These are phyloP conservation scores for Oligia fasciuncula DNA, from an alignment of 2,888 invertebrate genomes.

Conservation along the genomic window DNA sequence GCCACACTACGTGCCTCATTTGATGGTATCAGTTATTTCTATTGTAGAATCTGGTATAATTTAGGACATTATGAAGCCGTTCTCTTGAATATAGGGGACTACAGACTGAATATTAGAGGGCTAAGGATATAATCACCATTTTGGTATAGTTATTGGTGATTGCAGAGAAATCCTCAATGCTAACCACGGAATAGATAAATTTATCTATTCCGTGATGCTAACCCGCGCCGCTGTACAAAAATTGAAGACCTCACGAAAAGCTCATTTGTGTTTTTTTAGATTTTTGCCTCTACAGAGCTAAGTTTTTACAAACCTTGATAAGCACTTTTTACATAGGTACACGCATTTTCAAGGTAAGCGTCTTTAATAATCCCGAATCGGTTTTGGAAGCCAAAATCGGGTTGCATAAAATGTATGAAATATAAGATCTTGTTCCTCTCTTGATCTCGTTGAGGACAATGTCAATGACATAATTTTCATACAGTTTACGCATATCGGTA, in stretches of 20 bases:
- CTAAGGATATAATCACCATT: constrained; percentile 7
- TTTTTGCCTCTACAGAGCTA: neutral
- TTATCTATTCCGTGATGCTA: no score
- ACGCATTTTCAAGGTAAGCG: neutral
- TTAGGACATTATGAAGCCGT: neutral
- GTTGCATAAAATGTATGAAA: neutral
- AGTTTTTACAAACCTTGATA: neutral
- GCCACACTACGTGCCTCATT: constrained; percentile 27
- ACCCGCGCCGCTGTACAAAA: no score
- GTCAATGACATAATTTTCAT: neutral
- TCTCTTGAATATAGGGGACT: constrained; percentile 16
- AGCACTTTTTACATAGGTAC: neutral
- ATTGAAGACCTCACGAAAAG: neutral
- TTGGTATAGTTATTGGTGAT: constrained; percentile 21
- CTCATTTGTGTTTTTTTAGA: neutral
- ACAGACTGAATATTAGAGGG: neutral
- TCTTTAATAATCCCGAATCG: neutral
- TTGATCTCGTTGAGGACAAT: neutral
- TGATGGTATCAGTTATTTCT: constrained; percentile 48
- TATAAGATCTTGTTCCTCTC: no score
- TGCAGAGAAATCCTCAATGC: constrained; percentile 1
- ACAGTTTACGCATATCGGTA: neutral
- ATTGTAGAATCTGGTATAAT: constrained; percentile 47
- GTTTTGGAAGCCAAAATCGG: neutral
- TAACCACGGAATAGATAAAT: no score